A percentile compares a stretch with the other conserved stretches of the same genome.
Conservation (phyloP, 2,797 vertebrate genomes). For the Epinephelus coioides region DNA sequence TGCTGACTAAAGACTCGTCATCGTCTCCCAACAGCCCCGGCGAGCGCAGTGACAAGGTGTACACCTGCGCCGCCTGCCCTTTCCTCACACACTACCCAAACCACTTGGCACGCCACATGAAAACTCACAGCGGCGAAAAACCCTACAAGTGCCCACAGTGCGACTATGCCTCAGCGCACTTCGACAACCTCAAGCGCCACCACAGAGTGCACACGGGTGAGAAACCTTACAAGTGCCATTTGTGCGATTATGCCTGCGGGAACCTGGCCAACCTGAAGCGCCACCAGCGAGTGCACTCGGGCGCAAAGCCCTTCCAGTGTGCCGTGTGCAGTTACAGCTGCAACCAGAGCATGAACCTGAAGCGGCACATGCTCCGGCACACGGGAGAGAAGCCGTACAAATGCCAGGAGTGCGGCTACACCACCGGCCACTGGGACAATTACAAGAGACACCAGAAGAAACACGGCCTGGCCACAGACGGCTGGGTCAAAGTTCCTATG, state of each 20-base stretch:
- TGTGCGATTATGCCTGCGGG: constrained; percentile 96
- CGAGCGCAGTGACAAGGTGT: constrained; percentile 90
- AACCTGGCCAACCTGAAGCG: constrained; percentile 98
- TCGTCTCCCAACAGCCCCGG: constrained; percentile 82
- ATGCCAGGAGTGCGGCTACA: constrained; percentile 94
- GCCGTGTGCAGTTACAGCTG: constrained; percentile 96
- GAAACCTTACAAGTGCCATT: constrained; percentile 97
- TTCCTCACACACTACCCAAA: constrained; percentile 98
- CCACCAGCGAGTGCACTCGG: constrained; percentile 96
- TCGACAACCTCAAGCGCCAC: constrained; percentile 98
- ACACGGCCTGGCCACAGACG: constrained; percentile 90
- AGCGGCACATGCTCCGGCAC: constrained; percentile 97
- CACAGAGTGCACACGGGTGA: constrained; percentile 97
- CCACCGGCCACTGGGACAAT: constrained; percentile 99
- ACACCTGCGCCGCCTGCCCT: constrained; percentile 93
- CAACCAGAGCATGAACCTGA: constrained; percentile 99
- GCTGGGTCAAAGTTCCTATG: constrained; percentile 88
- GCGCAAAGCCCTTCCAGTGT: constrained; percentile 97
- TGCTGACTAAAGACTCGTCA: constrained; percentile 88
- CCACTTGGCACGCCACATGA: constrained; percentile 98
- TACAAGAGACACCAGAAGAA: constrained; percentile 99
- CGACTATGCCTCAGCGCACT: constrained; percentile 95
- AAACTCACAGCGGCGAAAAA: constrained; percentile 98
- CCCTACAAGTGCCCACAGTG: constrained; percentile 96
- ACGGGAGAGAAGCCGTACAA: constrained; percentile 97